Evolutionary conservation across 2,888 invertebrate species (phyloP), one percentile per base, ranked within the genome.

Genomic region (Nesidiocoris tenuis): DNA sequence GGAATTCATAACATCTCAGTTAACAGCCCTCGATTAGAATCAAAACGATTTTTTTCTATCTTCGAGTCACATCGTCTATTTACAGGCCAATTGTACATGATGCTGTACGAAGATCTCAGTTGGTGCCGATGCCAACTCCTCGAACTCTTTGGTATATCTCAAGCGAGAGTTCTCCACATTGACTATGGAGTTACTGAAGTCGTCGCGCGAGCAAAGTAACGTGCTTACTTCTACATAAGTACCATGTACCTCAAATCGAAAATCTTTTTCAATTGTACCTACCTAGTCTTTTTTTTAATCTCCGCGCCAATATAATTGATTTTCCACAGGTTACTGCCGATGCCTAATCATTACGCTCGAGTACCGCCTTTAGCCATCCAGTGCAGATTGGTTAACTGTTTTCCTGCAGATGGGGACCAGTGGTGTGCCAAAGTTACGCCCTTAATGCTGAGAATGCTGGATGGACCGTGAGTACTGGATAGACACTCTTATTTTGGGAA

Each of bases 121-220:
- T 94, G 92, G 92, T 89, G 89, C 81, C 87, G 94, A 74, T 90
- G 88, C 9, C 85, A 87, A 65, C 83, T 91, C 0, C 81, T 84
- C 22, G 82, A 81, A 64, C 80, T 82, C 77, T 77, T 81, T 59
- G 78, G 80, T 68, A 21, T 21, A 19, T 83, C 84, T 0, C 78
- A 82, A 0, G 88, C 86, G 80, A 84, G 86, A 23, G 86, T 91
- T 1, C 87, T 87, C 80, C 87, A 88, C 79, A 84, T 91, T 19
- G 92, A 92, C 82, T 87, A 87, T 79, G 92, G 92, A 0, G 85
- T 86, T 79, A 84, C 83, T 0, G 86, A 88, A 76, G 80, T 82
- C 0, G 84, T 88, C 1, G 80, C 84, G 1, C 83, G 84, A 74
- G 84, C 86, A 61, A 85, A 84, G 89, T 89, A 82, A 84, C n/a